Conservation (phyloP, 2,113 vertebrate species). For the Xiphias gladius region DNA sequence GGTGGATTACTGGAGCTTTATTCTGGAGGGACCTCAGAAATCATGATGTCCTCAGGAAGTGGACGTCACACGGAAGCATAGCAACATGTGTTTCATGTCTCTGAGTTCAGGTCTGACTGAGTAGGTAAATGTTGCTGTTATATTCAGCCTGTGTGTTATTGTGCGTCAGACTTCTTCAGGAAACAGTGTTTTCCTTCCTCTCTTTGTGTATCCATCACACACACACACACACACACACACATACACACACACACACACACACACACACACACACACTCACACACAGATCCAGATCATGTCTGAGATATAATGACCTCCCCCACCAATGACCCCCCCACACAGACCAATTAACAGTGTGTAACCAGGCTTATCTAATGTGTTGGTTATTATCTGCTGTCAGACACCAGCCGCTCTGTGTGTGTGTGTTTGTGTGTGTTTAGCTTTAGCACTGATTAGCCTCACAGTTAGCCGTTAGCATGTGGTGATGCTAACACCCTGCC, state of each 20-base stretch:
- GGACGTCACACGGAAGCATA: no score
- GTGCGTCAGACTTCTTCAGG: conserved; percentile 21
- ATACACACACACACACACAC: conserved; percentile 37
- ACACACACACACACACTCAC: conserved; percentile 30
- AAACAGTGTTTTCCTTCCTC: conserved; percentile 46
- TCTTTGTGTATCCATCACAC: conserved; percentile 21
- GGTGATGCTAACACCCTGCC: conserved; percentile 48
- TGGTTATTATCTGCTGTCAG: conserved; percentile 41
- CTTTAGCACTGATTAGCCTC: conserved; percentile 27
- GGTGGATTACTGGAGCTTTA: no score
- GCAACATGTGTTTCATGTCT: no score
- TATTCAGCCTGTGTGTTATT: not conserved
- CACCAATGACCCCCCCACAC: not conserved
- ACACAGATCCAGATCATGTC: conserved; percentile 24
- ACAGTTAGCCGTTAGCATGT: conserved; percentile 53
- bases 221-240: conserved; percentile 6
- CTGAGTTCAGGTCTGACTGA: no score
- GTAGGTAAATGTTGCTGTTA: no score
- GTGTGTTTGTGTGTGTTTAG: conserved; percentile 16
- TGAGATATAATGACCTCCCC: not conserved
- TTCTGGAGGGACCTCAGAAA: no score
- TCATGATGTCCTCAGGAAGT: no score
- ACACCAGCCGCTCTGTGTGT: conserved; percentile 12
- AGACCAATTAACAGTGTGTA: conserved; percentile 57
- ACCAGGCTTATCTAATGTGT: conserved; percentile 60